Evolutionary conservation across 2,888 invertebrate species (phyloP).

Genomic region (Desoria tigrina): DNA sequence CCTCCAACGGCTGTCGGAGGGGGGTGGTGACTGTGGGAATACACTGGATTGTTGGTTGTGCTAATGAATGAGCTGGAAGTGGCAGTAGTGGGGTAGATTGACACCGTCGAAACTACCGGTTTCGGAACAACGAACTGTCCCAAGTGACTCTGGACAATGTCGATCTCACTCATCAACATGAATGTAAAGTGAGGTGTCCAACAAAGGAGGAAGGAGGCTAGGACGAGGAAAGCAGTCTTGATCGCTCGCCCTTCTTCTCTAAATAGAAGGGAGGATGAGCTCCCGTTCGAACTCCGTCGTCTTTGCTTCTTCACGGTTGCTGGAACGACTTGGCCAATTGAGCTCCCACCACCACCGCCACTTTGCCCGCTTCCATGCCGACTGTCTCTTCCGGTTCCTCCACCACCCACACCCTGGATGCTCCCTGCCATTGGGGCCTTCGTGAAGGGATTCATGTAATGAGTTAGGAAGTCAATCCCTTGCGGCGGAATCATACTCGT

Average conservation of each 20-base stretch:
- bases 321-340: slow-evolving; percentile 41
- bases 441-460: slow-evolving; percentile 53
- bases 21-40: background rate
- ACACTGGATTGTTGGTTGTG: background rate
- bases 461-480: slow-evolving; percentile 54
- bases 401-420: background rate
- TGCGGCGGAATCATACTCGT: slow-evolving; percentile 53
- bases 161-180: slow-evolving; percentile 54
- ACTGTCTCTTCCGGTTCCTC: background rate
- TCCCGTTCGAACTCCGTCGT: slow-evolving; percentile 58
- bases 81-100: slow-evolving; percentile 1
- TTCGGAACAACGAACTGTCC: slow-evolving; percentile 21
- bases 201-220: slow-evolving; percentile 60
- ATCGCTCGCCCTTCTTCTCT: slow-evolving; percentile 61
- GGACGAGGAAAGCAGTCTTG: slow-evolving; percentile 60
- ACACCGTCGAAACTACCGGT: background rate
- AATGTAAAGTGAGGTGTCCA: slow-evolving; percentile 60
- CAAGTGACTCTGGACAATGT: slow-evolving; percentile 23
- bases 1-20: slow-evolving; percentile 11
- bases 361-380: slow-evolving; percentile 13
- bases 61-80: slow-evolving; percentile 1
- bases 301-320: slow-evolving; percentile 52
- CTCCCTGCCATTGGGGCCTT: slow-evolving; percentile 52
- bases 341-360: background rate
- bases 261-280: slow-evolving; percentile 58